A percentile compares a stretch with the other conserved stretches of the same genome.
Evolutionary conservation across 2,797 vertebrate species (phyloP).

Genomic region (Falco columbarius): DNA sequence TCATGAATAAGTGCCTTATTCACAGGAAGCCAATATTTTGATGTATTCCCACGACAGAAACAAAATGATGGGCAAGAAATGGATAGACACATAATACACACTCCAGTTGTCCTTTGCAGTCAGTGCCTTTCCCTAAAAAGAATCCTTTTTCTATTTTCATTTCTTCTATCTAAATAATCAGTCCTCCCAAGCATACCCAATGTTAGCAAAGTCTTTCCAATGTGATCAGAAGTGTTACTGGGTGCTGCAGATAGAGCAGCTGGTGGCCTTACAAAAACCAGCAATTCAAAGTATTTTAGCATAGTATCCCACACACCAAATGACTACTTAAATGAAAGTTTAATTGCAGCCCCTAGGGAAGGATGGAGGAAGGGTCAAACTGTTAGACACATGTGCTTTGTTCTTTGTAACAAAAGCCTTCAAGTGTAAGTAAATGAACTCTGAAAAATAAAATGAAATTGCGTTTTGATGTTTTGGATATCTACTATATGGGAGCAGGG

Average conservation of each 20-base stretch:
- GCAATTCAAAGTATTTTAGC: constrained; percentile 48
- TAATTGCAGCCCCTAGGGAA: constrained; percentile 63
- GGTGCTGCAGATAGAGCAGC: constrained; percentile 42
- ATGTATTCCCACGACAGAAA: constrained; percentile 45
- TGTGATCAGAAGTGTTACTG: constrained; percentile 31
- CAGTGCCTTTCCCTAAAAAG: constrained; percentile 7
- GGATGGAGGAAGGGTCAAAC: constrained; percentile 60
- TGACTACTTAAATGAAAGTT: constrained; percentile 64
- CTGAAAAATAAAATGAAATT: constrained; percentile 53
- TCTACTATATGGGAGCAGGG: neutral
- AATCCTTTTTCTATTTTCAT: constrained; percentile 42
- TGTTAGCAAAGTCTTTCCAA: constrained; percentile 17
- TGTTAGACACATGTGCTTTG: constrained; percentile 65
- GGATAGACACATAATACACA: constrained; percentile 35
- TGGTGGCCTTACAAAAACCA: constrained; percentile 41
- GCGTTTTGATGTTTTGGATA: constrained; percentile 47
- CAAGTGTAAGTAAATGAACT: constrained; percentile 54
- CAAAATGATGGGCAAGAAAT: constrained; percentile 41
- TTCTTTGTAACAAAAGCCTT: constrained; percentile 66
- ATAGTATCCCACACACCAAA: constrained; percentile 50
- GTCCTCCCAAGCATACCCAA: neutral
- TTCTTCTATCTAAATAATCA: constrained; percentile 51
- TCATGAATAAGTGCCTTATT: constrained; percentile 53
- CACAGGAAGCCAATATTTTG: constrained; percentile 58
- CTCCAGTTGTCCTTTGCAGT: constrained; percentile 48